Conservation (phyloP, 2,888 invertebrate species). For the Lepidonotus clava region DNA sequence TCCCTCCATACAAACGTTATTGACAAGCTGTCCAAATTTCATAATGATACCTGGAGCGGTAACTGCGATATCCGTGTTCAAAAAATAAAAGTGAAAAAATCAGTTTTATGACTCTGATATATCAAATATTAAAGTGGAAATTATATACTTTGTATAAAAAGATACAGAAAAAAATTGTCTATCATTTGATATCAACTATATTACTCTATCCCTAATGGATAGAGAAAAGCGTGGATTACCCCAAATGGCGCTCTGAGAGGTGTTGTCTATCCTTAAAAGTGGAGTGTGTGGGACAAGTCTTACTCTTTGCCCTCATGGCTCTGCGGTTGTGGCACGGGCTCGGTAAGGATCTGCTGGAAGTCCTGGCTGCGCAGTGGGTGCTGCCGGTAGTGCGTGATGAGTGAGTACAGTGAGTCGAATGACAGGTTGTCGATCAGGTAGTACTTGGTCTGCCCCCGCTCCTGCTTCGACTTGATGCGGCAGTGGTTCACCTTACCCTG, state of each 20-base stretch:
- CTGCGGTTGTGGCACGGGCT: slow-evolving; percentile 96
- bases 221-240: too few relatives aligned
- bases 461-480: slow-evolving; percentile 90
- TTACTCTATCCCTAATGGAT: too few relatives aligned
- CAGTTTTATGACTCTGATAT: too few relatives aligned
- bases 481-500: slow-evolving; percentile 93
- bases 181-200: too few relatives aligned
- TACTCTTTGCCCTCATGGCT: slow-evolving; percentile 93
- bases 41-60: too few relatives aligned
- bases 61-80: too few relatives aligned
- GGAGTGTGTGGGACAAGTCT: too few relatives aligned
- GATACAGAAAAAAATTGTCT: background rate
- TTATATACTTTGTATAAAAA: background rate
- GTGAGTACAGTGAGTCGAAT: slow-evolving; percentile 94
- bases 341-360: slow-evolving; percentile 91
- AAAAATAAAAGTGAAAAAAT: too few relatives aligned
- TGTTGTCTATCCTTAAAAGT: too few relatives aligned
- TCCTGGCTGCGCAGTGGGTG: slow-evolving; percentile 93
- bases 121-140: background rate
- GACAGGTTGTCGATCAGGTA: slow-evolving; percentile 92
- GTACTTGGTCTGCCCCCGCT: slow-evolving; percentile 92
- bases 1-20: too few relatives aligned
- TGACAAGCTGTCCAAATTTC: too few relatives aligned
- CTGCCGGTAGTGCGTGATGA: slow-evolving; percentile 93
- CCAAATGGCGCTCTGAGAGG: too few relatives aligned